A percentile compares a stretch with the other conserved stretches of the same genome.
Evolutionary conservation across 2,888 invertebrate genomes (phyloP).

Genomic region (Drosophila nr. perissopoda): DNA sequence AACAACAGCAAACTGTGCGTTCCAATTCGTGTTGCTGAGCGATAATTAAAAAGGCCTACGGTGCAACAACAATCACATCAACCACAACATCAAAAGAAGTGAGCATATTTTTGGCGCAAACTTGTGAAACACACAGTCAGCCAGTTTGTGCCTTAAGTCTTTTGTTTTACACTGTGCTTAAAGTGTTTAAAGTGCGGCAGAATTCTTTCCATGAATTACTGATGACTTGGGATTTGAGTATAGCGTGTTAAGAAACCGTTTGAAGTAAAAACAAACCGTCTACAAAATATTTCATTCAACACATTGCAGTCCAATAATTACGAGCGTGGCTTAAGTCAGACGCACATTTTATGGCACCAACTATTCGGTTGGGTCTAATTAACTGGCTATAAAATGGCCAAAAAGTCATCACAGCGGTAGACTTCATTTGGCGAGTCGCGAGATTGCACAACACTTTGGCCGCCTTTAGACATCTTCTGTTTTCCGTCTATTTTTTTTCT

Average conservation of each 20-base stretch:
- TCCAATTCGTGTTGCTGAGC: constrained; percentile 50
- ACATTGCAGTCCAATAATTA: constrained; percentile 14
- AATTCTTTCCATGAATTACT: neutral
- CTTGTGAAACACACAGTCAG: constrained; percentile 51
- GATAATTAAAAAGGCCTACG: constrained; percentile 66
- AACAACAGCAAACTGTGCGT: constrained; percentile 47
- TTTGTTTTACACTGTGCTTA: constrained; percentile 47
- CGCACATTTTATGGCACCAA: constrained; percentile 40
- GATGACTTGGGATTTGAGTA: constrained; percentile 11
- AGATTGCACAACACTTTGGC: constrained; percentile 51
- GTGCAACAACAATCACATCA: constrained; percentile 21
- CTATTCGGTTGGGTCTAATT: constrained; percentile 49
- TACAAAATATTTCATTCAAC: constrained; percentile 25
- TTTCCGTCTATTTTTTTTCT: constrained; percentile 48
- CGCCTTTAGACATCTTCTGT: constrained; percentile 62
- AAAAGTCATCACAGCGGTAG: constrained; percentile 15
- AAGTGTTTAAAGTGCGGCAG: neutral
- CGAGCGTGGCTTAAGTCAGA: constrained; percentile 15
- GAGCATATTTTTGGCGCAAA: constrained; percentile 28
- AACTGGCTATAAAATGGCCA: constrained; percentile 51
- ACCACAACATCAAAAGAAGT: constrained; percentile 18
- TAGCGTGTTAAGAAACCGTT: constrained; percentile 34
- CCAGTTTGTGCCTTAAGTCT: constrained; percentile 73
- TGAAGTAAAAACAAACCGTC: constrained; percentile 18
- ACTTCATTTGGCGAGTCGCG: constrained; percentile 45